These are phyloP conservation scores for Neofelis nebulosa DNA, from an alignment of 2,113 vertebrate species.

Conservation along the genomic window DNA sequence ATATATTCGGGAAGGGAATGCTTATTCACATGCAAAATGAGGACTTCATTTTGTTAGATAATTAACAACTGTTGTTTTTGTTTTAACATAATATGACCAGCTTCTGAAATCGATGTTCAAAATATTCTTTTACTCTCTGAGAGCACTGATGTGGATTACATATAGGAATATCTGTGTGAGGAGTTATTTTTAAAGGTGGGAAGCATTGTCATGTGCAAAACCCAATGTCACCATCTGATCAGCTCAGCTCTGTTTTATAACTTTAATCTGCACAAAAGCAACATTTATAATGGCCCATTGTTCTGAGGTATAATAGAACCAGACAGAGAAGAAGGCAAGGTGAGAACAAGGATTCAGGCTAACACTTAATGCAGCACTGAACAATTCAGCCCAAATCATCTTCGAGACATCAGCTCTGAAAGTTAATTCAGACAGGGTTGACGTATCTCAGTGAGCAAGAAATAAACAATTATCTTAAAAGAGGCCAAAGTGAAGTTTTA, in stretches of 20 bases:
- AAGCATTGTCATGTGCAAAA: conserved; percentile 22
- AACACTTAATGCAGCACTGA: not conserved
- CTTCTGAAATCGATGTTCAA: conserved; percentile 40
- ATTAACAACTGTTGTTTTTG: not conserved
- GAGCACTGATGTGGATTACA: not conserved
- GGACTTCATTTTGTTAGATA: conserved; percentile 25
- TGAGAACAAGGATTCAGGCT: not conserved
- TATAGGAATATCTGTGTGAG: not conserved
- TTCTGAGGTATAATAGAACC: conserved; percentile 36
- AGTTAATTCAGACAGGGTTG: not conserved
- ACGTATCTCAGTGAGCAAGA: not conserved
- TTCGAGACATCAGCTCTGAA: not conserved
- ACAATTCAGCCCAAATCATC: not conserved
- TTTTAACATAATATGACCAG: not conserved
- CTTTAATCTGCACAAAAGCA: conserved; percentile 6
- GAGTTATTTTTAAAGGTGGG: not conserved
- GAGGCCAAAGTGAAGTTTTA: not conserved
- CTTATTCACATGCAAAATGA: not conserved
- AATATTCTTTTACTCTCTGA: not conserved
- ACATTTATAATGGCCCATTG: not conserved
- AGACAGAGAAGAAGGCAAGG: not conserved
- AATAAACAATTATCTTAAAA: not conserved
- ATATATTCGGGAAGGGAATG: not conserved
- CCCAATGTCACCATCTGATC: not conserved
- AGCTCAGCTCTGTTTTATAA: conserved; percentile 12